Percentiles rank a stretch among this genome's conserved stretches.
These are phyloP conservation scores for Prietella phreatophila DNA, from an alignment of 2,113 vertebrate genomes.

Conservation along the genomic window DNA sequence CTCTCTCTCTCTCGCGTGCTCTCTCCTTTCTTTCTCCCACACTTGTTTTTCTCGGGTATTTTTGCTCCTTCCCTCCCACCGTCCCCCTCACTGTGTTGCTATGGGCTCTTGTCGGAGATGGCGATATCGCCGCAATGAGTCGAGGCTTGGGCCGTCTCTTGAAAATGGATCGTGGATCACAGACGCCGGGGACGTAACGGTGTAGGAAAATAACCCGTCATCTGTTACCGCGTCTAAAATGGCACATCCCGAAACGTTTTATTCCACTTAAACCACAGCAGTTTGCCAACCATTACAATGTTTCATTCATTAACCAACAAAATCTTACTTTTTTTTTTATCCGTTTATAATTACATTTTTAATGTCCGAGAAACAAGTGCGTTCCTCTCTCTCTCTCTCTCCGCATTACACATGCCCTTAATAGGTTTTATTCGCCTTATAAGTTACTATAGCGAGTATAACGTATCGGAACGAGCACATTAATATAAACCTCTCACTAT, in stretches of 20 bases:
- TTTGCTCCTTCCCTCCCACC: conserved; percentile 61
- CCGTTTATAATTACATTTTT: neutral
- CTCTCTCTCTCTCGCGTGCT: neutral
- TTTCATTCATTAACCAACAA: neutral
- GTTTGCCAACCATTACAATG: neutral
- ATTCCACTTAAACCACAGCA: neutral
- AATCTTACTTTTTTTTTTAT: neutral
- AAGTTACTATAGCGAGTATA: too few relatives aligned
- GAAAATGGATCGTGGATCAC: neutral
- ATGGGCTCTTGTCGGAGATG: conserved; percentile 43
- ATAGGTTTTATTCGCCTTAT: too few relatives aligned
- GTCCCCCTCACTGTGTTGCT: conserved; percentile 53
- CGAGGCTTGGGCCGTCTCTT: conserved; percentile 3
- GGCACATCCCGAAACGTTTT: neutral
- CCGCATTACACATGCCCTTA: too few relatives aligned
- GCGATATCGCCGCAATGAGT: conserved; percentile 18
- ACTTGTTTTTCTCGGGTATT: conserved; percentile 64
- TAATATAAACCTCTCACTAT: too few relatives aligned
- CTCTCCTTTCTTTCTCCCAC: conserved; percentile 26
- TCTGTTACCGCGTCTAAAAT: neutral
- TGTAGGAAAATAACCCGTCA: neutral
- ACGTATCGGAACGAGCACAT: too few relatives aligned
- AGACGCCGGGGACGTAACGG: neutral
- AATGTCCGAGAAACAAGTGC: neutral
- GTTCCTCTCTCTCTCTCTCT: neutral